Conservation (phyloP, 2,113 vertebrate species). For the Spea bombifrons region DNA sequence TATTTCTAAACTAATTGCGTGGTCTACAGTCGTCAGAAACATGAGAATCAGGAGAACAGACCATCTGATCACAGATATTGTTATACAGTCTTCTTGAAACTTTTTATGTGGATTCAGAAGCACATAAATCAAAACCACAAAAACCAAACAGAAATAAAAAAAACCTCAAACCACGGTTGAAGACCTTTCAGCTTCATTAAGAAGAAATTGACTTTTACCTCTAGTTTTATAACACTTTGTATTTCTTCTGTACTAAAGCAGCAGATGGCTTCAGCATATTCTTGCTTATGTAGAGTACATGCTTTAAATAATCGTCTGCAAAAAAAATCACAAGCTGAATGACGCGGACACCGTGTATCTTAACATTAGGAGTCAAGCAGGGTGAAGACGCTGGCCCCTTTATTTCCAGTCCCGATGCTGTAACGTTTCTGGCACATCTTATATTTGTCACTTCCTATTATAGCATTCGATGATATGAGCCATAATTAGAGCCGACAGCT, state of each 20-base stretch:
- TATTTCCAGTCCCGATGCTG: background rate
- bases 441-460: slow-evolving; percentile 47
- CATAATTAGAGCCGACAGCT: slow-evolving; percentile 50
- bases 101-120: too few species aligned
- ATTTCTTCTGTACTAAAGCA: too few species aligned
- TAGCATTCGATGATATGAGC: slow-evolving; percentile 20
- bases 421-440: background rate
- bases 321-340: background rate
- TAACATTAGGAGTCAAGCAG: slow-evolving; percentile 5
- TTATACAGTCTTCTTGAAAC: too few species aligned
- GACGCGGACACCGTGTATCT: background rate
- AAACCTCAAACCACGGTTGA: too few species aligned
- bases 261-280: too few species aligned
- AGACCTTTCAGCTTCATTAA: too few species aligned
- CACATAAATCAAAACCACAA: too few species aligned
- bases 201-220: too few species aligned
- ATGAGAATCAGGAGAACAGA: too few species aligned
- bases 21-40: background rate
- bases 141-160: too few species aligned
- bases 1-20: slow-evolving; percentile 10
- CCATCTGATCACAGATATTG: too few species aligned
- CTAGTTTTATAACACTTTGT: too few species aligned
- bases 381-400: background rate
- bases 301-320: background rate
- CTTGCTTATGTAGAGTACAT: background rate